Conservation (phyloP, 1,140 invertebrate species). For the Gryllus bimaculatus region DNA sequence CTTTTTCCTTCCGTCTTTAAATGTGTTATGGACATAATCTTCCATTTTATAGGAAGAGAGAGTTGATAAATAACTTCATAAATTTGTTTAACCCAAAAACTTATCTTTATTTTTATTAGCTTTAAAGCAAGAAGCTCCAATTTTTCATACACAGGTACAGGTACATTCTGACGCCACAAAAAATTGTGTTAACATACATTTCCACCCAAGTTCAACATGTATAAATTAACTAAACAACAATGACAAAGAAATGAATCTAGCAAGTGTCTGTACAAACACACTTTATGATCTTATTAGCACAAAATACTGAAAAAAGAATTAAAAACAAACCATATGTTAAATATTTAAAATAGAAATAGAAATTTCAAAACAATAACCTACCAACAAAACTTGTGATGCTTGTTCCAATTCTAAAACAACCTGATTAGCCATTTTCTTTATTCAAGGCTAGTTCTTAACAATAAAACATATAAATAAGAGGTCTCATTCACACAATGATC, state of each 20-base stretch:
- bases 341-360: neutral
- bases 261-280: too few relatives aligned
- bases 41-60: neutral
- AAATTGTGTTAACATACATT: too few relatives aligned
- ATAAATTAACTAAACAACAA: too few relatives aligned
- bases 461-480: neutral
- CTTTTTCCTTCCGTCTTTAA: too few relatives aligned
- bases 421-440: slow-evolving; percentile 33
- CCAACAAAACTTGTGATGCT: slow-evolving; percentile 58
- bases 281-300: neutral
- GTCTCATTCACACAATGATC: too few relatives aligned
- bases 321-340: neutral
- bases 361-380: slow-evolving; percentile 32
- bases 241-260: too few relatives aligned
- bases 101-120: slow-evolving; percentile 1
- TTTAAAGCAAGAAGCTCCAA: too few relatives aligned
- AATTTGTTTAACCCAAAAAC: neutral
- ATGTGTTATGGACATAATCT: neutral
- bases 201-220: too few relatives aligned
- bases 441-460: neutral
- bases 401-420: slow-evolving; percentile 52
- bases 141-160: too few relatives aligned
- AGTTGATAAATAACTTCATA: neutral
- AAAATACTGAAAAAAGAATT: neutral
- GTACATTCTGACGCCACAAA: too few relatives aligned